phyloP scores from a whole-genome alignment of 2,888 invertebrate genomes.

The Electrophaes corylata region DNA sequence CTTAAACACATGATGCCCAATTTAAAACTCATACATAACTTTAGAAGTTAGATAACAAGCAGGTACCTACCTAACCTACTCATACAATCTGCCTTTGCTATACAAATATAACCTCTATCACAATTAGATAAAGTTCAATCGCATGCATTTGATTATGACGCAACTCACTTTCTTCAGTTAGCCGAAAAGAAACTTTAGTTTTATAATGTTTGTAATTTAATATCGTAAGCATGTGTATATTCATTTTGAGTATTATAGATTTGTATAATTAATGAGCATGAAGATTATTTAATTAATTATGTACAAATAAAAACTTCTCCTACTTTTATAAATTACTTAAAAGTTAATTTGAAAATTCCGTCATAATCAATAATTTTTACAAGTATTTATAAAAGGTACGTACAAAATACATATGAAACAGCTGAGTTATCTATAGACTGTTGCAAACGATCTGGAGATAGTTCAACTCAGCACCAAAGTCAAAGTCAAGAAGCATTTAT shows the following conservation, averaged over 20 bases:
- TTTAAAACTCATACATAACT: constrained; percentile 19
- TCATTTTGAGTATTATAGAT: constrained; percentile 5
- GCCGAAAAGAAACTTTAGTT: constrained; percentile 32
- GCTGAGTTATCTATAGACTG: no score
- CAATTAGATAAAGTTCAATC: constrained; percentile 18
- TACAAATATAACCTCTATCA: constrained; percentile 10
- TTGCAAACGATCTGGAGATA: no score
- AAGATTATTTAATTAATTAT: constrained; percentile 9
- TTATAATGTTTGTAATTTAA: constrained; percentile 30
- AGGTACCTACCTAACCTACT: neutral
- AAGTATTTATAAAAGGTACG: no score
- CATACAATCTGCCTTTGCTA: neutral
- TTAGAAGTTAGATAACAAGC: constrained; percentile 22
- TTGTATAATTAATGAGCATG: constrained; percentile 20
- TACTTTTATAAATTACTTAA: no score
- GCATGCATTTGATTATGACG: constrained; percentile 19
- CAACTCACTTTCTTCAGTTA: constrained; percentile 36
- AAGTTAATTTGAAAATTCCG: no score
- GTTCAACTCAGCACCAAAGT: no score
- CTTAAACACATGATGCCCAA: constrained; percentile 18
- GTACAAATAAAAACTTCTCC: neutral
- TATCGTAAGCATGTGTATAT: constrained; percentile 21
- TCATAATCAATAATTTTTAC: no score
- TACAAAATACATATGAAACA: no score
- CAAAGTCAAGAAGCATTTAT: no score